Evolutionary conservation across 2,888 invertebrate species (phyloP).

Genomic region (Danaus chrysippus): DNA sequence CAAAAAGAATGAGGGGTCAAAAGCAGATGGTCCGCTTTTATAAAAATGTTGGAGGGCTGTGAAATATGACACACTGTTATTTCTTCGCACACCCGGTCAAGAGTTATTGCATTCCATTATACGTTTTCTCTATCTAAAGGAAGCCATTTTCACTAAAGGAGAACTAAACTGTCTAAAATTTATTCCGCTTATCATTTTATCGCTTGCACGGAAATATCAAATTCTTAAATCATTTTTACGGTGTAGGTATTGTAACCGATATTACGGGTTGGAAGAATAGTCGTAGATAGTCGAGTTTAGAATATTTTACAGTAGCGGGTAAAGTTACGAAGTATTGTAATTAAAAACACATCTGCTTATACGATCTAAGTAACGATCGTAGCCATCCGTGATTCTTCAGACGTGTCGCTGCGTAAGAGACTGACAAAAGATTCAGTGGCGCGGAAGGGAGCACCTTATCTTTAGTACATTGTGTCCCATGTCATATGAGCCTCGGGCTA

Average conservation of each 20-base stretch:
- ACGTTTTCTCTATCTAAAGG: conserved; percentile 78
- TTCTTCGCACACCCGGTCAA: conserved; percentile 79
- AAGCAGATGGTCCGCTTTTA: conserved; percentile 79
- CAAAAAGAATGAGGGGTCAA: conserved; percentile 79
- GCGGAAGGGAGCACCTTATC: conserved; percentile 74
- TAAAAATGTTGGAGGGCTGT: conserved; percentile 79
- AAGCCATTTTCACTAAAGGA: conserved; percentile 76
- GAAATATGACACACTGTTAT: conserved; percentile 80
- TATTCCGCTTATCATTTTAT: conserved; percentile 65
- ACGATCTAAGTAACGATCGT: conserved; percentile 34
- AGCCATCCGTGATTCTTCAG: conserved; percentile 52
- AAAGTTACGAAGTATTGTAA: neutral
- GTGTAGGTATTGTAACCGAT: conserved; percentile 11
- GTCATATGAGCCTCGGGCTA: conserved; percentile 68
- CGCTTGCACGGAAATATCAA: conserved; percentile 39
- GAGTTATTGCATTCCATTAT: conserved; percentile 80
- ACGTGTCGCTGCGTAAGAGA: conserved; percentile 66
- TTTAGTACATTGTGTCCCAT: conserved; percentile 72
- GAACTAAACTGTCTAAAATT: conserved; percentile 75
- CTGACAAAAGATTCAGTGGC: conserved; percentile 72
- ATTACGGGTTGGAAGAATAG: conserved; percentile 10
- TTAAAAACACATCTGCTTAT: conserved; percentile 15
- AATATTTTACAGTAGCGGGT: conserved; percentile 1
- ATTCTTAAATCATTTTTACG: conserved; percentile 36
- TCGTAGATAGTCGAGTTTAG: neutral